Base-by-base conservation (phyloP, 2,113 vertebrate genomes). In the Sapayoa aenigma region DNA sequence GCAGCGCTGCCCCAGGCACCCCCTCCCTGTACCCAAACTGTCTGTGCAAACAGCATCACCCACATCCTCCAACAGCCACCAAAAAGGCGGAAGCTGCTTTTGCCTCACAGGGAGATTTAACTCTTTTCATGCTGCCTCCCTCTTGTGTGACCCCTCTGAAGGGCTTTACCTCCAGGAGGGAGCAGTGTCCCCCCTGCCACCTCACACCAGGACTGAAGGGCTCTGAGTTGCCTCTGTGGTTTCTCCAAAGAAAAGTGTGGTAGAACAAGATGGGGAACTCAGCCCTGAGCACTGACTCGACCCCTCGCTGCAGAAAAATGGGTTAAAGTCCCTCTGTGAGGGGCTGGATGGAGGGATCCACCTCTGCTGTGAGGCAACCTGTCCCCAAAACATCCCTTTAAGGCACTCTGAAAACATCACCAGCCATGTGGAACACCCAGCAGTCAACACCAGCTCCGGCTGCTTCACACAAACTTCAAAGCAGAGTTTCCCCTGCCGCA, bases 111-210 rank as follows among this genome's bases (percentile, higher is more conserved):
- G 55, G 46, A 47, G 8, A 47, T 22, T 71, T 58, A 44, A 59
- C 86, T 41, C 18, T 50, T 16, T 81, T 18, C 0, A 13, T 44
- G 71, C 85, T 44, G 58, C 39, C 4, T 16, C 14, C n/a, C 46
- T 8, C 1, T 14, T 19, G 14, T 2, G 35, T 5, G 2, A 9
- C 15, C 1, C 16, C 3, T 1, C 14, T 0, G 1, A 15, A 22
- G n/a, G 39, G 72, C 2, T 1, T 12, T 9, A 20, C 5, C 25
- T 37, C 31, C 0, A 2, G 46, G 58, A 18, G 11, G 31, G 44
- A 16, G 14, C 19, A 2, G 1, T 4, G 20, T 50, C 56, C 78
- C 19, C 19, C 1, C 6, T 21, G 68, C 27, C 30, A 69, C 44
- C 21, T 22, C 63, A 12, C 41, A 14, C 16, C 31, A 39, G 65